Evolutionary conservation across 2,888 invertebrate species (phyloP).

Genomic region (Drosophila meridiana): DNA sequence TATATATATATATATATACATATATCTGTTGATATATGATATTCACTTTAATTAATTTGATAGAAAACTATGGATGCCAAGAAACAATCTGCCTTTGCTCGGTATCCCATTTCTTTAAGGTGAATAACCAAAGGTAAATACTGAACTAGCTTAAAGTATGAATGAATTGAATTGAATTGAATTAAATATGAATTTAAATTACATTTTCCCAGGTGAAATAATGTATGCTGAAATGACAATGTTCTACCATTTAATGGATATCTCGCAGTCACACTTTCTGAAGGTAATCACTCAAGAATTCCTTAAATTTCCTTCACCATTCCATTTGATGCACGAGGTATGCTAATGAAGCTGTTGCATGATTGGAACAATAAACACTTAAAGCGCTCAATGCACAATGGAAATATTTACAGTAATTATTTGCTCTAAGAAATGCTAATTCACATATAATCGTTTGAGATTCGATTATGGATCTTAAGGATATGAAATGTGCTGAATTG

Average conservation of each 20-base stretch:
- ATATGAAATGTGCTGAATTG: slow-evolving; percentile 28
- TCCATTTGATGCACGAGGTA: neutral
- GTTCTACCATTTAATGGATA: neutral
- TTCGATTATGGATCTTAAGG: neutral
- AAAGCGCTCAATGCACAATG: slow-evolving; percentile 4
- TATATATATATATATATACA: neutral
- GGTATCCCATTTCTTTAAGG: neutral
- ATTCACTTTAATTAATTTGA: neutral
- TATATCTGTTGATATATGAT: neutral
- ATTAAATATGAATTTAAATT: neutral
- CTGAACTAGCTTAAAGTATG: neutral
- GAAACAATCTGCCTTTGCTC: neutral
- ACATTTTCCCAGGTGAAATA: neutral
- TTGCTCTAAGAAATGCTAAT: neutral
- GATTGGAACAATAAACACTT: slow-evolving; percentile 16
- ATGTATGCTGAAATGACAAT: neutral
- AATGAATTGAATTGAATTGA: too few relatives aligned
- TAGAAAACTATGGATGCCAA: neutral
- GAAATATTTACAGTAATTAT: neutral
- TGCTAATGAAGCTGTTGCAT: slow-evolving; percentile 12
- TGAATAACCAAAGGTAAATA: neutral
- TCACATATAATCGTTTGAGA: slow-evolving; percentile 3
- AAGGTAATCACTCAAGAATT: neutral
- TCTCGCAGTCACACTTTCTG: neutral
- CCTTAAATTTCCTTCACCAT: too few relatives aligned